Conservation (phyloP, 2,797 vertebrate genomes). For the Antrozous pallidus region DNA sequence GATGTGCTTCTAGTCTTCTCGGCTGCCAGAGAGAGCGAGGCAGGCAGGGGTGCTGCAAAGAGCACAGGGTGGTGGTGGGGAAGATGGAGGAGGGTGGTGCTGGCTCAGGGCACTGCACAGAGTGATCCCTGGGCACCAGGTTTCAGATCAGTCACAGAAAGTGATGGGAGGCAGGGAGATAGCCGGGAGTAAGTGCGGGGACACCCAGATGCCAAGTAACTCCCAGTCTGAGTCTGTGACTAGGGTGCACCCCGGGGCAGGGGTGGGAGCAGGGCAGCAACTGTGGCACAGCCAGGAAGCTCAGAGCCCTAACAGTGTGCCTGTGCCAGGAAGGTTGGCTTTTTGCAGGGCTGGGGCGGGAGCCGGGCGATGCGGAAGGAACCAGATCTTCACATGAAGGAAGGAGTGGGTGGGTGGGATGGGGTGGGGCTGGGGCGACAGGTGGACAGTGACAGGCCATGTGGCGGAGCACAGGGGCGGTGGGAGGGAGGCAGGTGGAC, state of each 20-base stretch:
- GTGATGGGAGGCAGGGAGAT: background rate
- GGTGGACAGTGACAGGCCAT: background rate
- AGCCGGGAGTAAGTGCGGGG: background rate
- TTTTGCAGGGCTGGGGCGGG: background rate
- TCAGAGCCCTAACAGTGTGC: background rate
- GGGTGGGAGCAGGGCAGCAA: background rate
- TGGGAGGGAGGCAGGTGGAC: background rate
- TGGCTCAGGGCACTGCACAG: rapidly evolving
- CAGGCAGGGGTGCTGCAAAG: background rate
- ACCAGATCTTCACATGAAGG: background rate
- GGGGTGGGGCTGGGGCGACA: background rate
- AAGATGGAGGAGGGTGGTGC: too few relatives aligned
- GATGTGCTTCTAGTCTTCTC: background rate
- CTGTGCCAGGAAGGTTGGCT: background rate
- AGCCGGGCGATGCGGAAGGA: background rate
- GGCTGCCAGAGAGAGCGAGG: background rate
- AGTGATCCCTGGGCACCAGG: background rate
- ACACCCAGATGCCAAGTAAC: too few relatives aligned
- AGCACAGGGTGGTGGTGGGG: too few relatives aligned
- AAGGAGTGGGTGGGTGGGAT: background rate
- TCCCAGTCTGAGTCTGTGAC: background rate
- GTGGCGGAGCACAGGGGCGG: background rate
- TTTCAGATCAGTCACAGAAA: background rate
- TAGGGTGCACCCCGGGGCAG: too few relatives aligned
- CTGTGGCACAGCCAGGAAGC: too few relatives aligned